A percentile compares a stretch with the other conserved stretches of the same genome.
Conservation (phyloP, 2,113 vertebrate species). For the Miniopterus natalensis region DNA sequence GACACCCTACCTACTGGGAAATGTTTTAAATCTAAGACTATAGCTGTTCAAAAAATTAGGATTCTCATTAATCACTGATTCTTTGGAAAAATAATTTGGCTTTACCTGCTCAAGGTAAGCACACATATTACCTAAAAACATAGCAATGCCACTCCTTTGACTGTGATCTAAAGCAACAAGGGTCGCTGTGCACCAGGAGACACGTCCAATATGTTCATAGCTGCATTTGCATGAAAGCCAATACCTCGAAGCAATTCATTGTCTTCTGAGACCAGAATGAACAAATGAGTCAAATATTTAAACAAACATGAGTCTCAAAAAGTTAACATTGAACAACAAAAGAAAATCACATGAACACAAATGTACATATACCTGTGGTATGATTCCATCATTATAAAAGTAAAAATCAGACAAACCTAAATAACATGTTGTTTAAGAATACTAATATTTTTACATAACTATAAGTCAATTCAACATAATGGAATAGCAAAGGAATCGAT, state of each 20-base stretch:
- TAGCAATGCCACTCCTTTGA: not conserved
- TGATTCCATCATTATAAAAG: not conserved
- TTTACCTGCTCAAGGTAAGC: not conserved
- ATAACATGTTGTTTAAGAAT: not conserved
- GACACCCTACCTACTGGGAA: not conserved
- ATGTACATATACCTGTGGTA: not conserved
- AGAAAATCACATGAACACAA: not conserved
- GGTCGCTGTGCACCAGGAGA: not conserved
- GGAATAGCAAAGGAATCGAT: not conserved
- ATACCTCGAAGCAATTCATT: not conserved
- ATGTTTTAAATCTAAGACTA: not conserved
- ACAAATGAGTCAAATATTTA: not conserved
- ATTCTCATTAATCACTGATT: not conserved
- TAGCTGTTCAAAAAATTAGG: not conserved
- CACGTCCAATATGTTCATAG: not conserved
- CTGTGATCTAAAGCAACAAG: not conserved
- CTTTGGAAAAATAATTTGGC: not conserved
- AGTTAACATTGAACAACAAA: not conserved
- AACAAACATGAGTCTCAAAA: not conserved
- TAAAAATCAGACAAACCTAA: not conserved
- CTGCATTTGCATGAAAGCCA: not conserved
- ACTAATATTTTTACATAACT: not conserved
- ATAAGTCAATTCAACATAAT: not conserved
- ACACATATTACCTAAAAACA: not conserved
- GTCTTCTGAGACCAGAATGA: conserved; percentile 8